Percentiles rank a stretch among this genome's conserved stretches.
Conservation (phyloP, 2,113 vertebrate species). For the Tragelaphus imberbis region DNA sequence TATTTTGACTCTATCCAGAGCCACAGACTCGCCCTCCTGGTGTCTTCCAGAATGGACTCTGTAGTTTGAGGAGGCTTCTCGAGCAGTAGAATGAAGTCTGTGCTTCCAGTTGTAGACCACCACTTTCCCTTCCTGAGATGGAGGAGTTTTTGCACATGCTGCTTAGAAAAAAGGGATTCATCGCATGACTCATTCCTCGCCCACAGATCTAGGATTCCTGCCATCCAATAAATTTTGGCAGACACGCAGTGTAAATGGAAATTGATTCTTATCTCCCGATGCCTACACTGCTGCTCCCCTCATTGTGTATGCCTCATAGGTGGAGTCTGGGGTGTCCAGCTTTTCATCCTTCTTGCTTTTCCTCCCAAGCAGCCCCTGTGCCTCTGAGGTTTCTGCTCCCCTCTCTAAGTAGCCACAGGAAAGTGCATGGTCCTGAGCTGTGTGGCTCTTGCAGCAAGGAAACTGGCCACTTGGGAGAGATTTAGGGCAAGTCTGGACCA, state of each 20-base stretch:
- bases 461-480: neutral
- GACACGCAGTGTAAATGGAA: neutral
- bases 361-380: neutral
- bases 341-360: neutral
- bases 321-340: neutral
- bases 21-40: neutral
- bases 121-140: conserved; percentile 39
- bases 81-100: conserved; percentile 30
- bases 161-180: conserved; percentile 51
- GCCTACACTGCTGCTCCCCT: neutral
- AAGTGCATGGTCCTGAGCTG: neutral
- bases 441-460: neutral
- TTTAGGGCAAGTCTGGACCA: neutral
- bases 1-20: conserved; percentile 1
- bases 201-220: conserved; percentile 42
- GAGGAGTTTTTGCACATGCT: conserved; percentile 52
- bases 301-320: neutral
- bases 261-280: neutral
- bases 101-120: conserved; percentile 1
- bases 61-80: neutral
- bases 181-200: conserved; percentile 41
- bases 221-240: conserved; percentile 53
- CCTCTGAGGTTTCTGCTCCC: neutral
- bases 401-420: neutral
- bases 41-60: neutral